phyloP scores from a whole-genome alignment of 1,140 invertebrate genomes.

The Hetaerina americana region DNA sequence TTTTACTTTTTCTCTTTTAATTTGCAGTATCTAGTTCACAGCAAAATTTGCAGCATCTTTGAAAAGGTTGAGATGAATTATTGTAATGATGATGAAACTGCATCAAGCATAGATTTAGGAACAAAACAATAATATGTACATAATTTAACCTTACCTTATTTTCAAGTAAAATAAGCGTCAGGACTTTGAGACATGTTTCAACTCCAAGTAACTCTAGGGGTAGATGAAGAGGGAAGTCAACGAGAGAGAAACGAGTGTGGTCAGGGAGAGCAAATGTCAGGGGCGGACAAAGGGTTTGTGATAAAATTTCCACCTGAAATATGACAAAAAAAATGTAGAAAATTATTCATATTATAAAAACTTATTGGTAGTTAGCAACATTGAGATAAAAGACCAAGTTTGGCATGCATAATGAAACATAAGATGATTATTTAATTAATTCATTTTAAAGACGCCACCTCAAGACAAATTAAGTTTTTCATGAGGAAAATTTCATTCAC shows the following conservation, averaged over 20 bases:
- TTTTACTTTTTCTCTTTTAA: too few relatives aligned
- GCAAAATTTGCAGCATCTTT: too few relatives aligned
- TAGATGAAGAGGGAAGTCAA: conserved; percentile 96
- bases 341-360: conserved; percentile 10
- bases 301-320: conserved; percentile 71
- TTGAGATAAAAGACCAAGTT: not conserved
- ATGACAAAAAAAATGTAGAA: conserved; percentile 12
- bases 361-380: conserved; percentile 1
- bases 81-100: too few relatives aligned
- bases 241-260: conserved; percentile 86
- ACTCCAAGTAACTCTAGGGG: conserved; percentile 94
- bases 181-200: conserved; percentile 90
- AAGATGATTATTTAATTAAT: too few relatives aligned
- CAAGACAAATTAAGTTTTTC: too few relatives aligned
- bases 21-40: too few relatives aligned
- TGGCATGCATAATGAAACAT: too few relatives aligned
- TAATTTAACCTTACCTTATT: conserved; percentile 65
- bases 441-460: too few relatives aligned
- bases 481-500: too few relatives aligned
- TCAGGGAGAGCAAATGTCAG: conserved; percentile 93
- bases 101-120: too few relatives aligned
- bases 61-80: too few relatives aligned
- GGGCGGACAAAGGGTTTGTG: conserved; percentile 71
- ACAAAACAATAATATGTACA: too few relatives aligned
- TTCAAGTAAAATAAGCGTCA: conserved; percentile 91